Conservation (phyloP, 2,113 vertebrate genomes). For the Notiomystis cincta region DNA sequence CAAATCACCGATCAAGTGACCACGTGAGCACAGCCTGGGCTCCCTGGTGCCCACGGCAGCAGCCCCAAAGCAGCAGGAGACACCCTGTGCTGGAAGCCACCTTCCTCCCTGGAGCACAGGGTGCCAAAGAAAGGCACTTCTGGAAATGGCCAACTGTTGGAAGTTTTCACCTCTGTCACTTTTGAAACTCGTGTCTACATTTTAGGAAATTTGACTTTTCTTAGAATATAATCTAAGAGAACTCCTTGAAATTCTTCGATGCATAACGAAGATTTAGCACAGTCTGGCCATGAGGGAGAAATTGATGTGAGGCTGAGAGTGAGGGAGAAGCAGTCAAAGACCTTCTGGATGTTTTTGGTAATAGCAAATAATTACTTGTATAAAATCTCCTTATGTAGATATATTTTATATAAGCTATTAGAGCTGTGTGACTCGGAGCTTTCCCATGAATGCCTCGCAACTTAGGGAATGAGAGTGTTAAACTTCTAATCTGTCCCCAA, state of each 20-base stretch:
- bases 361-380: not conserved
- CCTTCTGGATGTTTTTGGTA: not conserved
- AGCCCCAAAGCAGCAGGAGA: not conserved
- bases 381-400: not conserved
- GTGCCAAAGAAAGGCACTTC: no score
- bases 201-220: not conserved
- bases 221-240: not conserved
- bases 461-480: not conserved
- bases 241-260: not conserved
- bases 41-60: rapidly evolving
- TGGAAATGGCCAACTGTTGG: not conserved
- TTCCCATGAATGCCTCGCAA: not conserved
- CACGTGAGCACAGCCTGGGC: not conserved
- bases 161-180: not conserved
- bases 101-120: not conserved
- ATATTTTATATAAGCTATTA: not conserved
- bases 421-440: not conserved
- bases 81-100: rapidly evolving
- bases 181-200: not conserved
- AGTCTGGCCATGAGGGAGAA: not conserved
- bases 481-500: not conserved
- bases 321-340: not conserved
- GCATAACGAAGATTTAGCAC: not conserved
- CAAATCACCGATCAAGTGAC: no score
- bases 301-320: not conserved